A percentile compares a stretch with the other conserved stretches of the same genome.
Evolutionary conservation across 2,797 vertebrate genomes (phyloP).

Genomic region (Enteromius radiatus): DNA sequence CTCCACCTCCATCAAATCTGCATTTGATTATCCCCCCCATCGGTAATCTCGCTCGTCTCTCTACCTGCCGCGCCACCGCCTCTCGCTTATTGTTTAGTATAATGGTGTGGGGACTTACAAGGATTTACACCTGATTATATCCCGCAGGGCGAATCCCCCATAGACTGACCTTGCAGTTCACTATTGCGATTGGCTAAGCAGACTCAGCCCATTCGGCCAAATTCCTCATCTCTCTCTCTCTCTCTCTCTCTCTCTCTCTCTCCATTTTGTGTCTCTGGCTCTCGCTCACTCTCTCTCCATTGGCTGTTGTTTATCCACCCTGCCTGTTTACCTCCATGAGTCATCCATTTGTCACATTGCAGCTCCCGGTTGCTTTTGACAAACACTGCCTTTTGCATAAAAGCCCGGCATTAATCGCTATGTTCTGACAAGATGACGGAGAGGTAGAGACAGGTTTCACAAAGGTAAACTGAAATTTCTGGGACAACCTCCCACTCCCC

Average conservation of each 20-base stretch:
- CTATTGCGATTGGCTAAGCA: slow-evolving; percentile 62
- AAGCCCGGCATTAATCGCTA: slow-evolving; percentile 58
- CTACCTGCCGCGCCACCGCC: slow-evolving; percentile 44
- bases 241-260: slow-evolving; percentile 34
- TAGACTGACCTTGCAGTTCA: slow-evolving; percentile 60
- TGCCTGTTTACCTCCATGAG: slow-evolving; percentile 61
- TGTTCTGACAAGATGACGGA: slow-evolving; percentile 52
- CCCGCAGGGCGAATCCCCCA: slow-evolving; percentile 54
- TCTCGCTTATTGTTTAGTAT: slow-evolving; percentile 59
- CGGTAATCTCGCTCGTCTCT: slow-evolving; percentile 56
- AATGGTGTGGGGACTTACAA: slow-evolving; percentile 56
- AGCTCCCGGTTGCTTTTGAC: slow-evolving; percentile 55
- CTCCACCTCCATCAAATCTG: slow-evolving; percentile 53
- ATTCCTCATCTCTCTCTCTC: slow-evolving; percentile 41
- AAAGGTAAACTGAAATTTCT: slow-evolving; percentile 47
- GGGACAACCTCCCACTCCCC: slow-evolving; percentile 3
- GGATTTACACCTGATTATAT: slow-evolving; percentile 63
- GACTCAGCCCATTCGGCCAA: slow-evolving; percentile 67
- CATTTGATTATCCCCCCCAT: slow-evolving; percentile 56
- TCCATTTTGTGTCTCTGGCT: slow-evolving; percentile 33
- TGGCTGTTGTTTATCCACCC: slow-evolving; percentile 59
- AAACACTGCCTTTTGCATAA: slow-evolving; percentile 59
- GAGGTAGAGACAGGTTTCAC: slow-evolving; percentile 47
- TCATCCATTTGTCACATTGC: slow-evolving; percentile 62
- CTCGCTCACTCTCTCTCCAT: slow-evolving; percentile 39